Conservation (phyloP, 2,888 invertebrate genomes). For the Heteromurus nitidus region DNA sequence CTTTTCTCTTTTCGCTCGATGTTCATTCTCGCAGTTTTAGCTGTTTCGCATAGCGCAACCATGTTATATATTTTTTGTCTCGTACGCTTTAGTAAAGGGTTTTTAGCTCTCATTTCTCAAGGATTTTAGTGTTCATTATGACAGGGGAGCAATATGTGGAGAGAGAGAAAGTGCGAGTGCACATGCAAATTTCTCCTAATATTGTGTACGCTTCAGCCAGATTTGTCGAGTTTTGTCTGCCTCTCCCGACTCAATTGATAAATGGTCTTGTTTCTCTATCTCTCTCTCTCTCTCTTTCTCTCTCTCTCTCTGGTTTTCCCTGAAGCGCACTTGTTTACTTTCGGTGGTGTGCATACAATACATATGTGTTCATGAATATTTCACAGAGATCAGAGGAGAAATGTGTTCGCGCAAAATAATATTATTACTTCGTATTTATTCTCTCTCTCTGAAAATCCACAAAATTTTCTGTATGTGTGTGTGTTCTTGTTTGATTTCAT, state of each 20-base stretch:
- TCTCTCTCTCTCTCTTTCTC: too few relatives aligned
- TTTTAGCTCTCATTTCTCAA: conserved; percentile 4
- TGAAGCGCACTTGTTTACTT: neutral
- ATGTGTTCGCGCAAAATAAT: neutral
- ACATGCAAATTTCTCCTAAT: neutral
- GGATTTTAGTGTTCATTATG: neutral
- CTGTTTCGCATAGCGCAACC: too few relatives aligned
- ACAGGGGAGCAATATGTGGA: too few relatives aligned
- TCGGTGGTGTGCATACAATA: neutral
- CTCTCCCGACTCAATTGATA: neutral
- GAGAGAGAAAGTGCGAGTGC: neutral
- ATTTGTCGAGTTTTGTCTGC: neutral
- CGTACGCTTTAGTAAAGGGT: neutral
- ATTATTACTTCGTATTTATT: conserved; percentile 4
- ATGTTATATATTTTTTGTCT: neutral
- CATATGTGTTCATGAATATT: neutral
- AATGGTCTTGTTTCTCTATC: too few relatives aligned
- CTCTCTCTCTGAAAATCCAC: neutral
- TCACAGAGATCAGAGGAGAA: neutral
- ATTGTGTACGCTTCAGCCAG: neutral
- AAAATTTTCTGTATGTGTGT: neutral
- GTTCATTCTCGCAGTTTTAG: too few relatives aligned
- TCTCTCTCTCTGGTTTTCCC: conserved; percentile 1
- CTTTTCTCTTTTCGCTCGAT: too few relatives aligned
- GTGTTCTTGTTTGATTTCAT: conserved; percentile 20